Evolutionary conservation across 2,888 invertebrate species (phyloP).

Genomic region (Ceramica pisi): DNA sequence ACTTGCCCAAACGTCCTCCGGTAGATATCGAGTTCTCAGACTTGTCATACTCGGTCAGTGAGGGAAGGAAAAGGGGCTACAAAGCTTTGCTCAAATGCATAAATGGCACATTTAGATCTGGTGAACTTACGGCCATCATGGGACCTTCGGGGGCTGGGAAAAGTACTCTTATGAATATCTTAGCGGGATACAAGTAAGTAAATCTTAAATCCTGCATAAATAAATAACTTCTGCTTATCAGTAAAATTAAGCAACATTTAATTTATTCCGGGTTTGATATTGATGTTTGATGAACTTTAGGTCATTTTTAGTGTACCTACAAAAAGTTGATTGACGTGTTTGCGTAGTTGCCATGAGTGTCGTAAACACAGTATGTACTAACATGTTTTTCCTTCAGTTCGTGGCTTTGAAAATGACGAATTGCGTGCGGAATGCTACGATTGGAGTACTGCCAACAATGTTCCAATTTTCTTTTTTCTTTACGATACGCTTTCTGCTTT

Average conservation of each 20-base stretch:
- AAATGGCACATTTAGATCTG: slow-evolving; percentile 96
- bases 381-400: slow-evolving; percentile 3
- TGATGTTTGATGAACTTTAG: slow-evolving; percentile 21
- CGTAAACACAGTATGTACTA: background rate
- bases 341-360: background rate
- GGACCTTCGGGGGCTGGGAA: slow-evolving; percentile 96
- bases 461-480: slow-evolving; percentile 38
- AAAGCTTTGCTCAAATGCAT: slow-evolving; percentile 97
- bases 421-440: slow-evolving; percentile 23
- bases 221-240: background rate
- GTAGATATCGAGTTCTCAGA: slow-evolving; percentile 97
- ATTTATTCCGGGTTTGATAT: slow-evolving; percentile 31
- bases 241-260: background rate
- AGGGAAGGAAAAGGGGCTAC: slow-evolving; percentile 94
- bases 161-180: slow-evolving; percentile 96
- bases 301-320: slow-evolving; percentile 11
- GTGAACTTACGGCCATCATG: slow-evolving; percentile 99
- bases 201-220: background rate
- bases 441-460: slow-evolving; percentile 43
- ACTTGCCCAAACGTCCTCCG: slow-evolving; percentile 96
- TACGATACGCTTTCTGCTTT: slow-evolving; percentile 58
- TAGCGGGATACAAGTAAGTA: slow-evolving; percentile 96
- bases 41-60: slow-evolving; percentile 97
- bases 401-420: slow-evolving; percentile 27
- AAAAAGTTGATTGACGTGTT: slow-evolving; percentile 1